phyloP scores from a whole-genome alignment of 2,797 vertebrate species.

The Poeciliopsis gracilis region DNA sequence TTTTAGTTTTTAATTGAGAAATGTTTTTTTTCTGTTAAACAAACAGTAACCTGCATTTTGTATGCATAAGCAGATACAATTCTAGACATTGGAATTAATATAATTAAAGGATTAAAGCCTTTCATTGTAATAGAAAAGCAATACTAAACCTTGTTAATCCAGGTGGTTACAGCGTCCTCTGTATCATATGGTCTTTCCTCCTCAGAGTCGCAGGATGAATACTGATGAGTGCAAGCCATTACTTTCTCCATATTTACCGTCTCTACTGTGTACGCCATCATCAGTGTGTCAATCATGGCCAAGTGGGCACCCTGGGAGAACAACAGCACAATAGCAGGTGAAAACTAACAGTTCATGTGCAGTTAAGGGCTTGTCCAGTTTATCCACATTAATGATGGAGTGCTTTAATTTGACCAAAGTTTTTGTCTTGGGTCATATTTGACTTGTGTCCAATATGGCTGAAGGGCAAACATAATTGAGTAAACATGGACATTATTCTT shows the following conservation, averaged over 20 bases:
- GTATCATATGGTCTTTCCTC: slow-evolving; percentile 92
- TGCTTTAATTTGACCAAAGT: not conserved
- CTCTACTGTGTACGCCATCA: slow-evolving; percentile 96
- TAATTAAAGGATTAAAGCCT: slow-evolving; percentile 21
- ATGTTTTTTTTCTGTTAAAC: not conserved
- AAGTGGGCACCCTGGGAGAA: slow-evolving; percentile 89
- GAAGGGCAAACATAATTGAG: not conserved
- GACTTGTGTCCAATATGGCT: not conserved
- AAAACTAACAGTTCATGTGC: not conserved
- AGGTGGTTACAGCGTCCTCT: slow-evolving; percentile 92
- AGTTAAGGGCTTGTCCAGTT: not conserved
- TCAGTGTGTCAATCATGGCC: slow-evolving; percentile 94
- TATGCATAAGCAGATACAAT: not conserved
- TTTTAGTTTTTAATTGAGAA: not conserved
- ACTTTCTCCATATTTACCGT: slow-evolving; percentile 92
- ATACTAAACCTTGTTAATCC: slow-evolving; percentile 93
- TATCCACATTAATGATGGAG: not conserved
- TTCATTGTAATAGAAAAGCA: not conserved
- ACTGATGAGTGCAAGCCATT: slow-evolving; percentile 86
- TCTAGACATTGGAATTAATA: no score
- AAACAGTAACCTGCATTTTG: not conserved
- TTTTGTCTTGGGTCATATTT: not conserved
- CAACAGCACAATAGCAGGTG: slow-evolving; percentile 12
- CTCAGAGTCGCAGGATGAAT: slow-evolving; percentile 85
- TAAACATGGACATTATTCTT: not conserved